These are phyloP conservation scores for Strigops habroptila DNA, from an alignment of 2,113 vertebrate species.

Conservation along the genomic window DNA sequence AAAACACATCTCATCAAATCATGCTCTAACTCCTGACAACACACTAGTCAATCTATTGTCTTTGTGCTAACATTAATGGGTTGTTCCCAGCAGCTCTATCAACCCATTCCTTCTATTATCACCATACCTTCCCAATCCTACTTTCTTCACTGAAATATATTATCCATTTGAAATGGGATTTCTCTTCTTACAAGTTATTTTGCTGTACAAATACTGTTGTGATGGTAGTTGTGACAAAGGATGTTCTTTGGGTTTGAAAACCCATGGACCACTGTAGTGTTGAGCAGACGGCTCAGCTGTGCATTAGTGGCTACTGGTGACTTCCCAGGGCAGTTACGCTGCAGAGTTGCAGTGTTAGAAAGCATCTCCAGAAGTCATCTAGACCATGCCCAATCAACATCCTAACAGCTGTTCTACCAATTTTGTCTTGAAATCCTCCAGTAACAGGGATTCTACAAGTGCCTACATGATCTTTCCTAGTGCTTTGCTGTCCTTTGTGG, in stretches of 20 bases:
- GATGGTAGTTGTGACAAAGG: neutral
- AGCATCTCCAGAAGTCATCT: neutral
- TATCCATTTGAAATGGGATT: neutral
- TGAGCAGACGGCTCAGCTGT: neutral
- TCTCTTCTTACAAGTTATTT: neutral
- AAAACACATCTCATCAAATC: conserved; percentile 1
- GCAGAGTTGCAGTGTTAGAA: neutral
- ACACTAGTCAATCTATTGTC: neutral
- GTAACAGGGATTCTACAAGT: neutral
- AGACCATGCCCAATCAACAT: neutral
- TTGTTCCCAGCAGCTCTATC: neutral
- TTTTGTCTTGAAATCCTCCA: neutral
- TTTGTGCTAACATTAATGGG: neutral
- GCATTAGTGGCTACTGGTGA: neutral
- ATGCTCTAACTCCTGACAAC: neutral
- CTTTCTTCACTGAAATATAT: neutral
- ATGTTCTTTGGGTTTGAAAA: neutral
- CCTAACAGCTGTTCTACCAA: neutral
- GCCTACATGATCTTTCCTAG: neutral
- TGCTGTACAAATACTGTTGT: neutral
- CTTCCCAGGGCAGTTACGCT: neutral
- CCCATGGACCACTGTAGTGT: fast-evolving
- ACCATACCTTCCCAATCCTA: neutral
- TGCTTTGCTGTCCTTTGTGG: neutral
- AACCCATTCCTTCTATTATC: neutral